Conservation (phyloP, 2,797 vertebrate species). For the Sebastes oblongus region DNA sequence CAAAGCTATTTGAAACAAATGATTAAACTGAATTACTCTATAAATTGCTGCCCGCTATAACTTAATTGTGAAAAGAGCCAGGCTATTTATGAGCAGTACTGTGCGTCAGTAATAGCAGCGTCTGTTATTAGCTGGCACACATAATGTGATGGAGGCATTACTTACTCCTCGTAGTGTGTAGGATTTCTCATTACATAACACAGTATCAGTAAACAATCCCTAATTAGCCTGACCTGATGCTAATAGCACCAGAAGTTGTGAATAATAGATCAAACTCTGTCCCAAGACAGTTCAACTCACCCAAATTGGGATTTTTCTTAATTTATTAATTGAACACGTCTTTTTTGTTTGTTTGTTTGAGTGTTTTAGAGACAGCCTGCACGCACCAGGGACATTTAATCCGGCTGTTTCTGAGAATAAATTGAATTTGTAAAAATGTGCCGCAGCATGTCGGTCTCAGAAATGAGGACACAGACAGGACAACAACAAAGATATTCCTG, state of each 20-base stretch:
- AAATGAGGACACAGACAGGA: slow-evolving; percentile 44
- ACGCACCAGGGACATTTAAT: neutral
- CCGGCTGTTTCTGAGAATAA: neutral
- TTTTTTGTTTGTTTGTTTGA: neutral
- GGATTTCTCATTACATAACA: slow-evolving; percentile 57
- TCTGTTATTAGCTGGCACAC: neutral
- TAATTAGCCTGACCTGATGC: slow-evolving; percentile 53
- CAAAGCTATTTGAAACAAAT: neutral
- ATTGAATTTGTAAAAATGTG: slow-evolving; percentile 39
- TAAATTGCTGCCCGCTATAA: neutral
- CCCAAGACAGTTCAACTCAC: slow-evolving; percentile 21
- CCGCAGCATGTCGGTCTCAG: neutral
- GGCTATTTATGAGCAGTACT: neutral
- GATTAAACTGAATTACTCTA: neutral
- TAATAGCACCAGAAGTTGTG: slow-evolving; percentile 32
- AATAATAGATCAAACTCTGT: slow-evolving; percentile 62
- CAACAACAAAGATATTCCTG: slow-evolving; percentile 61
- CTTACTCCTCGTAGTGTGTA: slow-evolving; percentile 35
- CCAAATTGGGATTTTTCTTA: slow-evolving; percentile 28
- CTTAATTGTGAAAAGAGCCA: neutral
- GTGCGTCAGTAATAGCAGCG: neutral
- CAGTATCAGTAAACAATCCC: slow-evolving; percentile 57
- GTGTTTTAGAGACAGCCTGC: neutral
- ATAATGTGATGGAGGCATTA: slow-evolving; percentile 17
- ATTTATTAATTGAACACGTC: neutral